Evolutionary conservation across 1,140 invertebrate species (phyloP).

Genomic region (Lepidurus apus): DNA sequence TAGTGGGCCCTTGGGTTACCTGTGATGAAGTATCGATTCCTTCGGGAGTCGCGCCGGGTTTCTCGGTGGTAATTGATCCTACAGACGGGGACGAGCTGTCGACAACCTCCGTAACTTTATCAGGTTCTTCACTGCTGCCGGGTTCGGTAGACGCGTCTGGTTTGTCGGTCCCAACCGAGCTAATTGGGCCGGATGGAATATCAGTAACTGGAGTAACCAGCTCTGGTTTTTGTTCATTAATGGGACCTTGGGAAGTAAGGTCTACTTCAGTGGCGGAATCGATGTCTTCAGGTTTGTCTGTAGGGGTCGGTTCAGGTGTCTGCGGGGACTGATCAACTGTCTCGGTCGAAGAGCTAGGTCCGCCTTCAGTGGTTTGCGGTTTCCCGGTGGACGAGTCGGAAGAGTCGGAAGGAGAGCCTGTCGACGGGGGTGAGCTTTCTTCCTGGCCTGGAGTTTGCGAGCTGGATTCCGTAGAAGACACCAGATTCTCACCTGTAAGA

Average conservation of each 20-base stretch:
- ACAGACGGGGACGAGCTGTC: background rate
- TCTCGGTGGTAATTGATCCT: background rate
- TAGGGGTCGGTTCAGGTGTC: constrained; percentile 29
- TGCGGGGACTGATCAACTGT: background rate
- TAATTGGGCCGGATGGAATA: too few relatives aligned
- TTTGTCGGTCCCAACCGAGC: too few relatives aligned
- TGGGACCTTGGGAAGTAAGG: constrained; percentile 7
- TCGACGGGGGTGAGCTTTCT: background rate
- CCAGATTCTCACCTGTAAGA: background rate
- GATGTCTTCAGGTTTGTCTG: constrained; percentile 37
- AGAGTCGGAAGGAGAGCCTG: constrained; percentile 30
- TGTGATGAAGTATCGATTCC: too few relatives aligned
- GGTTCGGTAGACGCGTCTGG: too few relatives aligned
- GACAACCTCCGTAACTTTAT: too few relatives aligned
- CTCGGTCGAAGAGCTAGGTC: background rate
- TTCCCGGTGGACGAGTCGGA: constrained; percentile 33
- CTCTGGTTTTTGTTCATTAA: background rate
- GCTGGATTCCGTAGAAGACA: background rate
- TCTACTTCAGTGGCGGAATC: constrained; percentile 35
- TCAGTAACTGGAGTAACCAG: too few relatives aligned
- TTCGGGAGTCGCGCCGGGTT: background rate
- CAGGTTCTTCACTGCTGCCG: too few relatives aligned
- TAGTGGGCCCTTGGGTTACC: background rate
- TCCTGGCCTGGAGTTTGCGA: background rate
- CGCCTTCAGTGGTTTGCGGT: background rate